Conservation (phyloP, 2,113 vertebrate genomes). For the Anhinga anhinga region DNA sequence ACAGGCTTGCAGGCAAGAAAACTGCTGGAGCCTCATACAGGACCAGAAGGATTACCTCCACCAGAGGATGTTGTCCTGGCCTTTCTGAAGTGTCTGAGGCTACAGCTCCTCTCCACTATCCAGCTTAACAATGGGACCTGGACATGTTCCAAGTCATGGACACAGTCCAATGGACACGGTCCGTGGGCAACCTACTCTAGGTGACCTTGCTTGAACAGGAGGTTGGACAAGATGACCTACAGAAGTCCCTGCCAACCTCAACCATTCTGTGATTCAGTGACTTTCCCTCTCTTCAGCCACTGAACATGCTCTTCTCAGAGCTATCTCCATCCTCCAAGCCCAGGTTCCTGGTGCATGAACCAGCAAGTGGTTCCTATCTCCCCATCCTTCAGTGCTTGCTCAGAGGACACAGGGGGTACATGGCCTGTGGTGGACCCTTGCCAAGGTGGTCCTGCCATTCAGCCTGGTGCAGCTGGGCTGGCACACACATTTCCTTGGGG, state of each 20-base stretch:
- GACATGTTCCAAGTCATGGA: neutral
- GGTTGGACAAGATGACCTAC: neutral
- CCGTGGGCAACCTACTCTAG: neutral
- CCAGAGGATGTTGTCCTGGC: neutral
- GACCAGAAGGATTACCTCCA: neutral
- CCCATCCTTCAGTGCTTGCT: neutral
- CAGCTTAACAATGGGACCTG: neutral
- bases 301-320: neutral
- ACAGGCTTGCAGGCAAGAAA: neutral
- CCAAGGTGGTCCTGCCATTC: neutral
- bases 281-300: neutral
- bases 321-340: neutral
- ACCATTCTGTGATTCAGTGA: neutral
- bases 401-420: neutral
- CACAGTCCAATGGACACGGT: neutral
- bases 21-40: neutral
- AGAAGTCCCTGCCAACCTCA: neutral
- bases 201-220: neutral
- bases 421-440: neutral
- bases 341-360: neutral
- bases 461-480: neutral
- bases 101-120: neutral
- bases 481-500: neutral
- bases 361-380: neutral
- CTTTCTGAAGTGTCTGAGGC: neutral